phyloP scores from a whole-genome alignment of 1,140 invertebrate species.

The Drosophila baimaii region DNA sequence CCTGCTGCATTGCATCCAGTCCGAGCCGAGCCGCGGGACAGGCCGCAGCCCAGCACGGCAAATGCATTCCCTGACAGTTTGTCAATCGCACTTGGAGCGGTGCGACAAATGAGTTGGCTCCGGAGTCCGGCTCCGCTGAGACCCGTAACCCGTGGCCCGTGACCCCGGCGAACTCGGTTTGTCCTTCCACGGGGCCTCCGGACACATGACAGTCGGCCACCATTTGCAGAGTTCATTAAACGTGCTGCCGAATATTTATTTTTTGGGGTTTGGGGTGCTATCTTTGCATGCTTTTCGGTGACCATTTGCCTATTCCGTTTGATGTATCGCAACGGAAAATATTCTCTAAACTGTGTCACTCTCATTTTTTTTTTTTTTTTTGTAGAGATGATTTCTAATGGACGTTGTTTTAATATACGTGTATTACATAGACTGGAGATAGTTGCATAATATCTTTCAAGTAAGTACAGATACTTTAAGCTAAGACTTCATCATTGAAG shows the following conservation, averaged over 20 bases:
- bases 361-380: not conserved
- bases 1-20: constrained; percentile 37
- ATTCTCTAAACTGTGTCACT: not conserved
- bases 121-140: constrained; percentile 19
- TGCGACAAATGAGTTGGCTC: constrained; percentile 72
- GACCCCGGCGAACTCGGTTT: constrained; percentile 22
- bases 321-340: not conserved
- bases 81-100: constrained; percentile 70
- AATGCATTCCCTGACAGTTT: constrained; percentile 75
- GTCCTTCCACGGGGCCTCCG: not conserved
- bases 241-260: constrained; percentile 24
- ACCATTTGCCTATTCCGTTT: constrained; percentile 2
- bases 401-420: not conserved
- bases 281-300: not conserved
- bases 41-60: constrained; percentile 48
- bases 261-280: constrained; percentile 1
- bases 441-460: no score
- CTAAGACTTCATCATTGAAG: no score
- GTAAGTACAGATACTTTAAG: no score
- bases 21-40: constrained; percentile 21
- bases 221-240: constrained; percentile 67
- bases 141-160: constrained; percentile 14
- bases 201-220: constrained; percentile 19
- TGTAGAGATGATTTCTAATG: not conserved
- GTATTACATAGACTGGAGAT: not conserved